Evolutionary conservation across 2,797 vertebrate species (phyloP).

Genomic region (Coreius guichenoti): DNA sequence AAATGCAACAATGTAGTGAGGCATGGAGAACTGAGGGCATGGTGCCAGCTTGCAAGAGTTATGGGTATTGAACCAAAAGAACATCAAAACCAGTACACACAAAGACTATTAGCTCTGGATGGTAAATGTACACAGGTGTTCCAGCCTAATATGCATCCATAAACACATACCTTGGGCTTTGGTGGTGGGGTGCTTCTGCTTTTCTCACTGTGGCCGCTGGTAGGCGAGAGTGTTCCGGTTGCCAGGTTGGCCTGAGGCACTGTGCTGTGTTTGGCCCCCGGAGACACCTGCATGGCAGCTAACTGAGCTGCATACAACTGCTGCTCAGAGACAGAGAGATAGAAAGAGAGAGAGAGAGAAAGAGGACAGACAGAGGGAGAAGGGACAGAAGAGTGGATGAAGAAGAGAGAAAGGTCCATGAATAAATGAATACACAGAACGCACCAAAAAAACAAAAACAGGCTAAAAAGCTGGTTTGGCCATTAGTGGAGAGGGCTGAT

Average conservation of each 20-base stretch:
- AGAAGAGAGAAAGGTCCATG: slow-evolving; percentile 62
- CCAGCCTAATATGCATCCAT: background rate
- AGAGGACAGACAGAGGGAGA: slow-evolving; percentile 42
- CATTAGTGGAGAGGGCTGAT: slow-evolving; percentile 76
- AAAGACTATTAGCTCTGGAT: slow-evolving; percentile 31
- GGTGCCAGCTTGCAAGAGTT: background rate
- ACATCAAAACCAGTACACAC: slow-evolving; percentile 31
- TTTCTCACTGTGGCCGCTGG: slow-evolving; percentile 93
- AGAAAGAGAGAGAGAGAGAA: slow-evolving; percentile 26
- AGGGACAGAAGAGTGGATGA: slow-evolving; percentile 28
- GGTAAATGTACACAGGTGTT: slow-evolving; percentile 8
- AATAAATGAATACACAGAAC: slow-evolving; percentile 79
- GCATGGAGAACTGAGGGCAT: background rate
- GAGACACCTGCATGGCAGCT: slow-evolving; percentile 98
- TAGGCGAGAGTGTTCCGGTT: slow-evolving; percentile 88
- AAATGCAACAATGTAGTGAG: slow-evolving; percentile 28
- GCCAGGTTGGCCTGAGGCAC: slow-evolving; percentile 89
- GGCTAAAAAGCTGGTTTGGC: slow-evolving; percentile 79
- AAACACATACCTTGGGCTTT: slow-evolving; percentile 90
- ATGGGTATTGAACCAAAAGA: slow-evolving; percentile 23
- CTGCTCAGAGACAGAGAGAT: slow-evolving; percentile 76
- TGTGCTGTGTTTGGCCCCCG: slow-evolving; percentile 92
- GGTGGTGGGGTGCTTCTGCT: slow-evolving; percentile 88
- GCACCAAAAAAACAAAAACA: slow-evolving; percentile 69
- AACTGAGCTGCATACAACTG: slow-evolving; percentile 98